A percentile compares a stretch with the other conserved stretches of the same genome.
Evolutionary conservation across 2,113 vertebrate genomes (phyloP).

Genomic region (Elephas maximus): DNA sequence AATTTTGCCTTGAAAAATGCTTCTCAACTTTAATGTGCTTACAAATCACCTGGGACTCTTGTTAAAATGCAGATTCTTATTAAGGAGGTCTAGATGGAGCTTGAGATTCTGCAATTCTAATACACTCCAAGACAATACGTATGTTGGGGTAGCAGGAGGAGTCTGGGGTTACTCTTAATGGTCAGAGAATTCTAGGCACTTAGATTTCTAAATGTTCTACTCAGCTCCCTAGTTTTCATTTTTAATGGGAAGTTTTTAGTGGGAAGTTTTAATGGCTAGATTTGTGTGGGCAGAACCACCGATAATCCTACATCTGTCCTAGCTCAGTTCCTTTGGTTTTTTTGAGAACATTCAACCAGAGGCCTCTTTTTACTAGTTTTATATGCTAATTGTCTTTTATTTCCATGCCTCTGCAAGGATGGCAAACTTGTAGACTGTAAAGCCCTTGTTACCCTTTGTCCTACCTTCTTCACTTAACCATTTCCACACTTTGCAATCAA

Average conservation of each 20-base stretch:
- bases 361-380: neutral
- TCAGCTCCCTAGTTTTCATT: neutral
- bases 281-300: neutral
- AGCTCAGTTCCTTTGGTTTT: neutral
- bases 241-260: neutral
- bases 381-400: neutral
- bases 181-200: neutral
- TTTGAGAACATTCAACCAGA: neutral
- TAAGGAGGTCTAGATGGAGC: neutral
- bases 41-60: conserved; percentile 45
- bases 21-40: conserved; percentile 39
- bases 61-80: conserved; percentile 48
- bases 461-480: neutral
- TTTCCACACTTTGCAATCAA: neutral
- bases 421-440: neutral
- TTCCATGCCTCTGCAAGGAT: neutral
- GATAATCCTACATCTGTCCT: neutral
- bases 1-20: conserved; percentile 34
- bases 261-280: neutral
- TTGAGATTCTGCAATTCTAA: neutral
- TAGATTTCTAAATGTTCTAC: neutral
- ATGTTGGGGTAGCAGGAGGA: too few species aligned
- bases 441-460: neutral
- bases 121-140: neutral
- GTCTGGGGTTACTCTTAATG: neutral